Percentiles rank a stretch among this genome's conserved stretches.
Conservation (phyloP, 2,113 vertebrate genomes). For the Rhinoptilus africanus region DNA sequence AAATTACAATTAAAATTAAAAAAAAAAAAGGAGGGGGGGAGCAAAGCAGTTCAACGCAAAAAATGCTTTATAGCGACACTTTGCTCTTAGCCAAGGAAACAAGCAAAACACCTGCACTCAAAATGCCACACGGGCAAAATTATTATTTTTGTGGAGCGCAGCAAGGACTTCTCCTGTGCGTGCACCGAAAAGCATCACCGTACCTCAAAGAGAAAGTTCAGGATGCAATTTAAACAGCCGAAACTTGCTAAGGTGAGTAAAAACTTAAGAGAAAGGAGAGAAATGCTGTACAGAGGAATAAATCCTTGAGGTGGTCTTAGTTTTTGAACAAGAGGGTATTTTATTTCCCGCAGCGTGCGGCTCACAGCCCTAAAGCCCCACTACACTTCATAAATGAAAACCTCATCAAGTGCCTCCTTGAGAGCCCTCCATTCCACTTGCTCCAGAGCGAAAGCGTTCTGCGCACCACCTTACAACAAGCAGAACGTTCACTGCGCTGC, state of each 20-base stretch:
- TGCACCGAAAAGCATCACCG: neutral
- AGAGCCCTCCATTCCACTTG: neutral
- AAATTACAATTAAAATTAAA: neutral
- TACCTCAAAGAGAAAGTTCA: neutral
- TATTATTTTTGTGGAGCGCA: neutral
- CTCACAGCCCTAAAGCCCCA: neutral
- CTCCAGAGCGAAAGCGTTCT: neutral
- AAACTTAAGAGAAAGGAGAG: neutral
- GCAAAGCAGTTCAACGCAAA: neutral
- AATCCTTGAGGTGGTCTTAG: neutral
- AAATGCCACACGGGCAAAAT: neutral
- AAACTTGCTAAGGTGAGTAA: neutral
- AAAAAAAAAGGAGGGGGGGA: neutral
- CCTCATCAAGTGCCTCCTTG: neutral
- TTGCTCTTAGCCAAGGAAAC: neutral
- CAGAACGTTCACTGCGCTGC: neutral
- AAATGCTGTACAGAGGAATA: neutral
- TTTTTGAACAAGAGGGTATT: neutral
- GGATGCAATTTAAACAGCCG: neutral
- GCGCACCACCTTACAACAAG: neutral
- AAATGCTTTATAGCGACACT: neutral
- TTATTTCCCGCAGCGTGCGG: neutral
- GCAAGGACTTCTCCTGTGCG: neutral
- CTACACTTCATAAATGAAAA: neutral
- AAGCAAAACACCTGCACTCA: neutral